Evolutionary conservation across 2,888 invertebrate species (phyloP).

Genomic region (Tinea semifulvella): DNA sequence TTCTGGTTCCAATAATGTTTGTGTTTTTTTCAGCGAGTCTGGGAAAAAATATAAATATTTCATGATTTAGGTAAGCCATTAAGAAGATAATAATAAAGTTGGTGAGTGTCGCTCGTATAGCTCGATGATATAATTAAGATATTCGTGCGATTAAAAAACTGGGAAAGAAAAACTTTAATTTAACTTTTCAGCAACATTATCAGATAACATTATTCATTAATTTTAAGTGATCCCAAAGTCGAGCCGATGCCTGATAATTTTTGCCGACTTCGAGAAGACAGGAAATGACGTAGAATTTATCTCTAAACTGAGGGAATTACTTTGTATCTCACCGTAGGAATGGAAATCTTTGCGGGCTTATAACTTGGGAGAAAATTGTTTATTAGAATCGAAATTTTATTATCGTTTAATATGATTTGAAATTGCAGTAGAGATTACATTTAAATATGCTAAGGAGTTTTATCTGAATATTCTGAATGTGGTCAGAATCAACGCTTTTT

Average conservation of each 20-base stretch:
- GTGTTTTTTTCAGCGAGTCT: neutral
- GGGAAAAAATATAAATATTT: neutral
- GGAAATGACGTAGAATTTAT: constrained; percentile 62
- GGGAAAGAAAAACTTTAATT: constrained; percentile 51
- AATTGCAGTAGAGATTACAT: constrained; percentile 1
- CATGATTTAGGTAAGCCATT: neutral
- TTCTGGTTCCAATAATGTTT: neutral
- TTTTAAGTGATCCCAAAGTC: constrained; percentile 55
- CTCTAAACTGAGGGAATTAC: constrained; percentile 55
- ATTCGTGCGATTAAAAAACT: constrained; percentile 52
- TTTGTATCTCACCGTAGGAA: constrained; percentile 53
- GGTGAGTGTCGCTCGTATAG: constrained; percentile 25
- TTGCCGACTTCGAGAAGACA: constrained; percentile 49
- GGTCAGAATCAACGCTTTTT: no score
- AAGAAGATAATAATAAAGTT: constrained; percentile 10
- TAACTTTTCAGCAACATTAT: constrained; percentile 60
- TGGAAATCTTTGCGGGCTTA: constrained; percentile 58
- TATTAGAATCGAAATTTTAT: constrained; percentile 48
- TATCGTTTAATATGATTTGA: constrained; percentile 27
- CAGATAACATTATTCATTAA: constrained; percentile 67
- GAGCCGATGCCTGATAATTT: constrained; percentile 59
- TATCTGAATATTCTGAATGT: no score
- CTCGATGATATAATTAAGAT: constrained; percentile 48
- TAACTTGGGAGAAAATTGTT: constrained; percentile 56
- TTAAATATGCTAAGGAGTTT: no score